Conservation (phyloP, 2,113 vertebrate species). For the Helogale parvula region DNA sequence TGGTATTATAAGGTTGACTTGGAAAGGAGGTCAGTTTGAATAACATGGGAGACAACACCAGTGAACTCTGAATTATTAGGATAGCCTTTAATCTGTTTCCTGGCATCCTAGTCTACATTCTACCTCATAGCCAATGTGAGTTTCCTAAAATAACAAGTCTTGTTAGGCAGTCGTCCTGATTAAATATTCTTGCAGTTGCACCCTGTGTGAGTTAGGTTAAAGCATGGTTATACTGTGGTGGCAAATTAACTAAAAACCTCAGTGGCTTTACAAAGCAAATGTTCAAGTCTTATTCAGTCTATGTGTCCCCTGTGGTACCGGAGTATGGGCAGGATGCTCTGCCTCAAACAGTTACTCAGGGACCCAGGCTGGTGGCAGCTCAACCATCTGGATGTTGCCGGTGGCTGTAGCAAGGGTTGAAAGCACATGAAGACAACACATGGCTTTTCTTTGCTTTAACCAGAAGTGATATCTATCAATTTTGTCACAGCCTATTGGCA, state of each 20-base stretch:
- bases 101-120: background rate
- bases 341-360: background rate
- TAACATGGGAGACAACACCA: background rate
- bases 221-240: background rate
- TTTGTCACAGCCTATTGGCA: background rate
- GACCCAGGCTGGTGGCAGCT: background rate
- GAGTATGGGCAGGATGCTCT: background rate
- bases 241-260: slow-evolving; percentile 40
- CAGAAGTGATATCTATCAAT: background rate
- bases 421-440: background rate
- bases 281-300: background rate
- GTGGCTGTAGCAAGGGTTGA: background rate
- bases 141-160: background rate
- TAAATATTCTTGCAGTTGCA: background rate
- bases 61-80: background rate
- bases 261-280: background rate
- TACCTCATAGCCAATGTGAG: background rate
- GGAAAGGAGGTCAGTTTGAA: background rate
- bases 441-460: background rate
- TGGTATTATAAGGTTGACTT: background rate
- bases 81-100: background rate
- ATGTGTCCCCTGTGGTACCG: background rate
- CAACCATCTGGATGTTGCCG: background rate
- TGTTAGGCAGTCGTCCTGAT: background rate
- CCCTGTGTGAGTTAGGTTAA: background rate